These are phyloP conservation scores for Folsomia candida DNA, from an alignment of 2,888 invertebrate genomes.

Conservation along the genomic window DNA sequence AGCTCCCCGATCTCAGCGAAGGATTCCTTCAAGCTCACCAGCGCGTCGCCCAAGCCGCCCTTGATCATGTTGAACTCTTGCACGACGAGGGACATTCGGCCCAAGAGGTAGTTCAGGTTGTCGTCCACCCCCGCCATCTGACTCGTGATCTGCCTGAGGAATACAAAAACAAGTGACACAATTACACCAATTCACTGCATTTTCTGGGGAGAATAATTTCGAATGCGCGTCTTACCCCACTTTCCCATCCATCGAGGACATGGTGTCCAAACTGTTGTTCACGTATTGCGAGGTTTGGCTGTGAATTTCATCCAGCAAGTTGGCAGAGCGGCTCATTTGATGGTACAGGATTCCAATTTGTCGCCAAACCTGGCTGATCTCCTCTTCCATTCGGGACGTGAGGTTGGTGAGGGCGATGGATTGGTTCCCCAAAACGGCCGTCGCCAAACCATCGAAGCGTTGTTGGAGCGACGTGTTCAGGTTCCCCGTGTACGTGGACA, in stretches of 20 bases:
- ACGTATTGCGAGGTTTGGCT: slow-evolving; percentile 75
- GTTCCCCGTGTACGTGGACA: slow-evolving; percentile 65
- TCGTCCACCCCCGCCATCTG: slow-evolving; percentile 75
- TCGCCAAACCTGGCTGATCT: slow-evolving; percentile 82
- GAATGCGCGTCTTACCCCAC: no score
- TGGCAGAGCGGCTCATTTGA: slow-evolving; percentile 73
- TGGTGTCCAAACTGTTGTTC: slow-evolving; percentile 71
- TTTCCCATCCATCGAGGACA: slow-evolving; percentile 76
- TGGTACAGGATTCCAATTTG: slow-evolving; percentile 86
- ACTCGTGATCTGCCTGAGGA: slow-evolving; percentile 69
- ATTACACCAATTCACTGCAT: no score
- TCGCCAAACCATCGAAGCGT: slow-evolving; percentile 67
- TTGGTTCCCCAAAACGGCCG: slow-evolving; percentile 69
- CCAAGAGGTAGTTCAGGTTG: slow-evolving; percentile 77
- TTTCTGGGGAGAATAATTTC: no score
- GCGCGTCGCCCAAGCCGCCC: slow-evolving; percentile 67
- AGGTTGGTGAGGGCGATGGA: slow-evolving; percentile 70
- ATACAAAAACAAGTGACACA: no score
- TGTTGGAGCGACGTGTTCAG: slow-evolving; percentile 67
- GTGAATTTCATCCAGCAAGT: slow-evolving; percentile 71
- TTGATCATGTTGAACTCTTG: slow-evolving; percentile 83
- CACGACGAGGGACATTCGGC: slow-evolving; percentile 73
- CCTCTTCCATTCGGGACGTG: slow-evolving; percentile 70
- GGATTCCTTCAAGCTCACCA: slow-evolving; percentile 53
- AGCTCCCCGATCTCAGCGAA: slow-evolving; percentile 44